Evolutionary conservation across 2,888 invertebrate species (phyloP).

Genomic region (Agonopterix heracliana): DNA sequence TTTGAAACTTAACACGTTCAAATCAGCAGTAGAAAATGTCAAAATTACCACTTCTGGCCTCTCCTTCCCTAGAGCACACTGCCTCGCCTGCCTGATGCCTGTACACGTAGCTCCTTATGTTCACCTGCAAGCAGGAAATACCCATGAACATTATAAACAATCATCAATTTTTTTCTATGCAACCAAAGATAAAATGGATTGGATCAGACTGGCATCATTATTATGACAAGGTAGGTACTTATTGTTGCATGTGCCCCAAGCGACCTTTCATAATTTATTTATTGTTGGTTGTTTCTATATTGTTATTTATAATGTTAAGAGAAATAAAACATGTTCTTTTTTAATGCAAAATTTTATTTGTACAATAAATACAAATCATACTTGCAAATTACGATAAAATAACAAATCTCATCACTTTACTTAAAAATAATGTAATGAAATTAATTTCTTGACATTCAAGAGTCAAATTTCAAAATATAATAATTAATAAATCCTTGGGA

Average conservation of each 20-base stretch:
- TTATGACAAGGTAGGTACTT: background rate
- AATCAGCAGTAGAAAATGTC: no score
- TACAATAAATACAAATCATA: conserved; percentile 76
- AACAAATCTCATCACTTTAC: conserved; percentile 66
- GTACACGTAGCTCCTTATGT: no score
- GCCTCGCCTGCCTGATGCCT: no score
- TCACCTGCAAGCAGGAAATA: no score
- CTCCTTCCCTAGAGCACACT: no score
- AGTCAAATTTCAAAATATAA: conserved; percentile 1
- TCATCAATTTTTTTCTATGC: no score
- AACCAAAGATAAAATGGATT: no score
- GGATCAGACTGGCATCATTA: no score
- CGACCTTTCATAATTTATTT: background rate
- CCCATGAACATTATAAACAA: no score
- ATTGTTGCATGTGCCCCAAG: background rate
- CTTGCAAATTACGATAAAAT: conserved; percentile 67
- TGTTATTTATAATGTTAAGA: background rate
- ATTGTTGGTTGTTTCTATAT: background rate
- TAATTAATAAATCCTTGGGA: conserved; percentile 7
- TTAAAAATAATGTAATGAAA: conserved; percentile 48
- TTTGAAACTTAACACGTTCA: no score
- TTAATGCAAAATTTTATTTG: conserved; percentile 72
- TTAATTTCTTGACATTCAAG: conserved; percentile 20
- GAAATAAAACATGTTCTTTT: conserved; percentile 32
- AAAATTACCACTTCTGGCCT: no score